Base-by-base conservation (phyloP, 1,140 invertebrate species). In the Diorhabda carinulata region DNA sequence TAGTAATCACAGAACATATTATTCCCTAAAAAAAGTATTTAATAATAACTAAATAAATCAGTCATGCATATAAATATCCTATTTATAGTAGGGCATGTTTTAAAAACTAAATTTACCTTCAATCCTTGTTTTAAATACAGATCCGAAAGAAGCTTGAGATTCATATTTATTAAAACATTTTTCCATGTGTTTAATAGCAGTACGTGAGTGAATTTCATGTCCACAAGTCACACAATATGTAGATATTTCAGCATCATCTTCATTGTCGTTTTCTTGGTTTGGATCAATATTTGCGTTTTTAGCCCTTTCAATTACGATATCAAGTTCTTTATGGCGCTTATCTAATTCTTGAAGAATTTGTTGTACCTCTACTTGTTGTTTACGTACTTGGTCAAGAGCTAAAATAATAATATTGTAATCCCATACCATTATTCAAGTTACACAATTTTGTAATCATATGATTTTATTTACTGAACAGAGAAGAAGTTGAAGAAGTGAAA, bases 1-100 rank as follows among this genome's bases (percentile, higher is more conserved):
- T 92, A 99, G 81, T 92, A 96, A 78, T 99, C 97, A 81, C 98
- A 99, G 81, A 99, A 99, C 91, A 99, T 97, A 77, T 94, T 92
- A 82, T 79, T 81, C 3, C 76, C 74, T 75, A 43, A n/a, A 69
- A 62, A 59, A 61, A 60, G 40, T 52, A 52, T 52, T 52, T 52
- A 52, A 8, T 52, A 3, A 52, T 4, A 52, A 6, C 7, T 7
- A 66, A 43, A n/a, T n/a, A 43, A 66, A n/a, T 25, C 25, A 25
- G 25, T 1, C 25, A 25, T 25, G 25, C 25, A 25, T 25, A 25
- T 25, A 25, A 25, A 25, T 25, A 25, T 25, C 25, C 25, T 5
- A 52, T 52, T 52, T 52, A 40, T 41, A 43, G 45, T 45, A 64
- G 1, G 25, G 1, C 43, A 69, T 56, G 57, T 40, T 93, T 52